These are phyloP conservation scores for Tetramorium parvispinum DNA, from an alignment of 1,140 invertebrate genomes.

Conservation along the genomic window DNA sequence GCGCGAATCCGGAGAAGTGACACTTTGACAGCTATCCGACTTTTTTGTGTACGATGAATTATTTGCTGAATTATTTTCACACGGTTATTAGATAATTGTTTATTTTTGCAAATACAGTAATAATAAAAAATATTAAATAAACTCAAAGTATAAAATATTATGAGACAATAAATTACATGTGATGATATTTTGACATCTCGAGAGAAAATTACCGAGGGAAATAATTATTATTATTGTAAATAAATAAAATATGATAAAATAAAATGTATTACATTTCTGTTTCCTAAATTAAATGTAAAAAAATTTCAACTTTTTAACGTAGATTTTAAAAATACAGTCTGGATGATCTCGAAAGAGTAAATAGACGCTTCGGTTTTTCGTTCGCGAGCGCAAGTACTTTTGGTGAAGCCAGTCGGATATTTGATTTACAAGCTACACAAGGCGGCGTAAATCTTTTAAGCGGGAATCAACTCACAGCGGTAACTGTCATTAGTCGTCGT, in stretches of 20 bases:
- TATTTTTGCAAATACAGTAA: neutral
- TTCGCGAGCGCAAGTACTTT: slow-evolving; percentile 20
- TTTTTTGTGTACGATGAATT: neutral
- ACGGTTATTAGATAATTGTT: neutral
- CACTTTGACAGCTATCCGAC: neutral
- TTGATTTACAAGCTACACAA: slow-evolving; percentile 56
- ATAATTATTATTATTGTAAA: neutral
- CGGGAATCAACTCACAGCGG: slow-evolving; percentile 57
- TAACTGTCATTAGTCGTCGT: slow-evolving; percentile 58
- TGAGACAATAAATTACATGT: neutral
- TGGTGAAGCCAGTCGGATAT: slow-evolving; percentile 28
- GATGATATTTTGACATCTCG: neutral
- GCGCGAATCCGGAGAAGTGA: neutral
- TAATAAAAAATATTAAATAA: neutral
- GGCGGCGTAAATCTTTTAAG: slow-evolving; percentile 57
- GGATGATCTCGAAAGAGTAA: neutral
- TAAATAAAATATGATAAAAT: neutral
- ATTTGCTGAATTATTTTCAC: neutral
- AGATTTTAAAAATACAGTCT: neutral
- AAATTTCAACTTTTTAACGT: neutral
- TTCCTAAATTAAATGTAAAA: neutral
- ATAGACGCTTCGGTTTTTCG: slow-evolving; percentile 27
- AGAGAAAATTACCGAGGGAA: neutral
- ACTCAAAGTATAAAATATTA: neutral
- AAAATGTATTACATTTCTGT: neutral